Evolutionary conservation across 2,888 invertebrate genomes (phyloP).

Genomic region (Dryadula phaetusa): DNA sequence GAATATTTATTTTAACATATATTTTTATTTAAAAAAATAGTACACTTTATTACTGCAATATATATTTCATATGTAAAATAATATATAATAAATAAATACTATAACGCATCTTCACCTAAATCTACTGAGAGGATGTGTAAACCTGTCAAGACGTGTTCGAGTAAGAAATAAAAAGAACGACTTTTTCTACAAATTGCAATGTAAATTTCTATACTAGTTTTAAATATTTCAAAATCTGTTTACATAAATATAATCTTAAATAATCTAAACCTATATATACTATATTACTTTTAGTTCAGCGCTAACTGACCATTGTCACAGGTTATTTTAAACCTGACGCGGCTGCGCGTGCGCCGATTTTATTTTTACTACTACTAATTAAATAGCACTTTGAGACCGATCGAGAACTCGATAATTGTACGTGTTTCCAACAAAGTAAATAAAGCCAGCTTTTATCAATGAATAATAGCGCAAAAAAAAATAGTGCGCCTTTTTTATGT

Average conservation of each 20-base stretch:
- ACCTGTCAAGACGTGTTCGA: neutral
- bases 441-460: slow-evolving; percentile 35
- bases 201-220: neutral
- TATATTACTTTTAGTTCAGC: slow-evolving; percentile 26
- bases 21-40: too few relatives aligned
- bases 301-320: slow-evolving; percentile 74
- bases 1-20: neutral
- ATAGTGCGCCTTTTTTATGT: slow-evolving; percentile 11
- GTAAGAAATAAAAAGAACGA: slow-evolving; percentile 2
- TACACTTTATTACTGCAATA: neutral
- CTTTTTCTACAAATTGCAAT: neutral
- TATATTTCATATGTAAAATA: neutral
- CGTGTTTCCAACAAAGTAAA: slow-evolving; percentile 26
- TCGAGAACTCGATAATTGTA: slow-evolving; percentile 57
- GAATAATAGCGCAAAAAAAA: slow-evolving; percentile 18
- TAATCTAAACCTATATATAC: slow-evolving; percentile 20
- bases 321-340: slow-evolving; percentile 73
- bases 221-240: neutral
- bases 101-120: neutral
- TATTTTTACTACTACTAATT: slow-evolving; percentile 63
- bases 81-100: too few relatives aligned
- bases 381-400: slow-evolving; percentile 65
- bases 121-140: neutral
- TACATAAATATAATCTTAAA: neutral
- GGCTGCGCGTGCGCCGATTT: slow-evolving; percentile 52